phyloP scores from a whole-genome alignment of 2,888 invertebrate genomes.

The Allacma fusca region DNA sequence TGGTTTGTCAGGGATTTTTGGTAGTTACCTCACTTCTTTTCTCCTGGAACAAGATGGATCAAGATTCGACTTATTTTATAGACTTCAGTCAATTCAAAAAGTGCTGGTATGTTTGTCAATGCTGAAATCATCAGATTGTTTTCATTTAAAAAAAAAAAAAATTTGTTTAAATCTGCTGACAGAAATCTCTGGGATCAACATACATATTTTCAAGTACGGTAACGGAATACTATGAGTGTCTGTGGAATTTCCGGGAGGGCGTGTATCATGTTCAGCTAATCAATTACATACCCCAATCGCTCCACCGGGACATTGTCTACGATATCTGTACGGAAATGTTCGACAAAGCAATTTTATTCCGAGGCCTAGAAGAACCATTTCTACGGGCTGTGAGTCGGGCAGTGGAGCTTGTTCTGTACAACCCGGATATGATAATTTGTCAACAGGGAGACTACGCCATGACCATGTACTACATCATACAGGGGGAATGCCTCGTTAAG shows the following conservation, averaged over 20 bases:
- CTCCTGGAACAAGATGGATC: constrained; percentile 56
- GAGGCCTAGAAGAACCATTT: constrained; percentile 54
- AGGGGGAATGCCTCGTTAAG: constrained; percentile 57
- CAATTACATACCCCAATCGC: constrained; percentile 45
- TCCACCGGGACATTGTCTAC: constrained; percentile 51
- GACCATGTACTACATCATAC: constrained; percentile 57
- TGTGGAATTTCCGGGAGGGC: constrained; percentile 60
- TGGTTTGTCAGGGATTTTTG: constrained; percentile 52
- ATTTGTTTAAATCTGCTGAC: neutral
- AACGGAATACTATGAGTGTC: constrained; percentile 55
- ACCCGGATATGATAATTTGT: constrained; percentile 58
- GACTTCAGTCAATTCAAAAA: constrained; percentile 50
- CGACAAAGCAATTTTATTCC: constrained; percentile 57
- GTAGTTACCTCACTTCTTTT: constrained; percentile 53
- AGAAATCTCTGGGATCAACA: constrained; percentile 45
- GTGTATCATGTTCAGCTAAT: constrained; percentile 53
- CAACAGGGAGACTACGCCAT: constrained; percentile 50
- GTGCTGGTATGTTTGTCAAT: constrained; percentile 52
- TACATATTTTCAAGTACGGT: constrained; percentile 53
- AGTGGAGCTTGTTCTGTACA: constrained; percentile 56
- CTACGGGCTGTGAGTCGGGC: constrained; percentile 52
- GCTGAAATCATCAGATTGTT: too few species aligned
- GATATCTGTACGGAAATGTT: constrained; percentile 60
- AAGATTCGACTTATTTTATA: constrained; percentile 56
- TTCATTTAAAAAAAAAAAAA: too few species aligned